Conservation (phyloP, 2,888 invertebrate genomes). For the Ethmia dodecea region DNA sequence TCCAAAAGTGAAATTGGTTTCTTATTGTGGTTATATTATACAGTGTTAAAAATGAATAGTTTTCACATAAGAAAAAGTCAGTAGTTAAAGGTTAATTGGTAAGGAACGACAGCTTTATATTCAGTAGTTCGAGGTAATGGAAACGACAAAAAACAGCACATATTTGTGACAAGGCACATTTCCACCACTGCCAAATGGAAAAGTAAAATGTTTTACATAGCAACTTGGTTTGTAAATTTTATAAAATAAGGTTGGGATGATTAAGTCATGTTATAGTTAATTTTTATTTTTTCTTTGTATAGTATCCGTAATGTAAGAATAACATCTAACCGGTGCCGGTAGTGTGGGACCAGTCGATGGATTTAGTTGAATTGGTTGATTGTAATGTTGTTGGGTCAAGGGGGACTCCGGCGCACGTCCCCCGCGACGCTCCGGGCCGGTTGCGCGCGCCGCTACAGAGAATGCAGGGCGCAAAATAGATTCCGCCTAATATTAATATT, state of each 20-base stretch:
- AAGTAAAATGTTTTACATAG: conserved; percentile 46
- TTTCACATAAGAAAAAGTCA: conserved; percentile 68
- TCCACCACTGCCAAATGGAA: conserved; percentile 74
- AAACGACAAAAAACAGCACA: conserved; percentile 42
- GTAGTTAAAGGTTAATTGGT: conserved; percentile 64
- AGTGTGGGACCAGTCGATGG: conserved; percentile 24
- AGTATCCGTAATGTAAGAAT: conserved; percentile 60
- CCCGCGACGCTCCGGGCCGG: conserved; percentile 24
- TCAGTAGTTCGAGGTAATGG: conserved; percentile 51
- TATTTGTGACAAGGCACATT: conserved; percentile 76
- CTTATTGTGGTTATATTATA: conserved; percentile 52
- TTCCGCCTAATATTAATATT: conserved; percentile 75
- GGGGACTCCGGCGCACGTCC: conserved; percentile 3
- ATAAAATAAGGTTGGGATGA: conserved; percentile 68
- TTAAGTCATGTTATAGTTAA: conserved; percentile 73
- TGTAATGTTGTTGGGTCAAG: conserved; percentile 5
- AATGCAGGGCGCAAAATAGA: conserved; percentile 66
- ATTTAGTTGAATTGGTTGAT: conserved; percentile 27
- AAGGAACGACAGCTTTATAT: conserved; percentile 73
- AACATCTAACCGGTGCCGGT: conserved; percentile 51
- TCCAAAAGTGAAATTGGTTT: conserved; percentile 59
- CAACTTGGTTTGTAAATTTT: conserved; percentile 65
- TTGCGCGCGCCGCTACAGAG: conserved; percentile 55
- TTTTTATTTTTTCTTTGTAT: conserved; percentile 67
- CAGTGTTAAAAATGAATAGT: conserved; percentile 47